Conservation (phyloP, 1,140 invertebrate species). For the Physella acuta region DNA sequence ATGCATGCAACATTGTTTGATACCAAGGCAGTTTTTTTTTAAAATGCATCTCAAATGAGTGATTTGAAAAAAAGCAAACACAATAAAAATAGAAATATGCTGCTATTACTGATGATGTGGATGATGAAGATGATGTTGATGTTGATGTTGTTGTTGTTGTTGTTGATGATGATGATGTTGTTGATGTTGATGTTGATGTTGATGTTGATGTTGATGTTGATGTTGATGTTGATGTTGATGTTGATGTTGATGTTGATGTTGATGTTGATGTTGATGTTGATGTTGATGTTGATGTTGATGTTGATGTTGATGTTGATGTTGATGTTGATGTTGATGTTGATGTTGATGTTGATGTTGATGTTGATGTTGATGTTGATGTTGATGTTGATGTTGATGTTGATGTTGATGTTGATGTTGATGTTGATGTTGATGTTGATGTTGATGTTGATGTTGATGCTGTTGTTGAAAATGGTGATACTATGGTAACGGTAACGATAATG, state of each 20-base stretch:
- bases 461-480: neutral
- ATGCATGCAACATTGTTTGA: too few species aligned
- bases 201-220: too few species aligned
- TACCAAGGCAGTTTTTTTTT: too few species aligned
- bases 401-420: neutral
- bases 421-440: neutral
- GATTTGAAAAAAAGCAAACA: too few species aligned
- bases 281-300: neutral
- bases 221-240: too few species aligned
- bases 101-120: too few species aligned
- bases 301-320: conserved; percentile 1
- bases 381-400: conserved; percentile 1
- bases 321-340: neutral
- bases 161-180: neutral
- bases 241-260: too few species aligned
- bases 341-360: neutral
- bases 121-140: neutral
- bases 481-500: neutral
- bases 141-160: neutral
- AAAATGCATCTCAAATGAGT: too few species aligned
- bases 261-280: too few species aligned
- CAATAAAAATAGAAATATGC: too few species aligned
- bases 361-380: neutral
- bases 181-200: too few species aligned
- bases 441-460: neutral